Evolutionary conservation across 2,113 vertebrate species (phyloP), one percentile per base, ranked within the genome.

Genomic region (Benthochromis sp.): DNA sequence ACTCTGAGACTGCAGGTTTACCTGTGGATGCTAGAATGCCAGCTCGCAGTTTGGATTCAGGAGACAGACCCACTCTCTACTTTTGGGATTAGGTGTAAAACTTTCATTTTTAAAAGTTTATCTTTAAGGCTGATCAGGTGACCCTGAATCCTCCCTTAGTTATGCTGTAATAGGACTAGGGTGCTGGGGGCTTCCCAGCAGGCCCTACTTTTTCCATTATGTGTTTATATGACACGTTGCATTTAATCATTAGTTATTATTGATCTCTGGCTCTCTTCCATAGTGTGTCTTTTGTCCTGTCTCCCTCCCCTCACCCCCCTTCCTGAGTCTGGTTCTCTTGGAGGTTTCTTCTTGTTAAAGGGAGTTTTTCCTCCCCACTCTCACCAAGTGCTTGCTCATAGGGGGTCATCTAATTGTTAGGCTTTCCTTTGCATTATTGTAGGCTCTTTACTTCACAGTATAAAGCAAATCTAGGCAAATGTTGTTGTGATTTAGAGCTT

Each of bases 111-210:
- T 38, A 11, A 38, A 66, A 38, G 17, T 36, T 38, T 38, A 38
- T 38, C 61, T 66, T n/a, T 38, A 66, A 36, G 31, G 61, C 31
- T 66, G 34, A n/a, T 38, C 61, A 66, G 17, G 17, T 38, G 31
- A 38, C 34, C 17, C 17, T 0, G 6, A 66, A 66, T 38, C 61
- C 17, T 2, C 34, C 34, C 61, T 66, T 66, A 66, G 1, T 66
- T 63, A 36, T 63, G 17, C 59, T 36, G 59, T 36, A 3, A 63
- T 4, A 63, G 16, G 59, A 16, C 4, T 63, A 63, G 2, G 0
- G 6, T 36, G 59, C 16, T 63, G 6, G 59, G 59, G 31, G 0
- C 5, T 31, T 17, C 8, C 57, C 27, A 59, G 27, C 0, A 59
- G 14, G 57, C 8, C 14, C 27, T 1, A 59, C 14, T 17, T 61